Conservation (phyloP, 2,113 vertebrate genomes). For the Oreochromis niloticus region DNA sequence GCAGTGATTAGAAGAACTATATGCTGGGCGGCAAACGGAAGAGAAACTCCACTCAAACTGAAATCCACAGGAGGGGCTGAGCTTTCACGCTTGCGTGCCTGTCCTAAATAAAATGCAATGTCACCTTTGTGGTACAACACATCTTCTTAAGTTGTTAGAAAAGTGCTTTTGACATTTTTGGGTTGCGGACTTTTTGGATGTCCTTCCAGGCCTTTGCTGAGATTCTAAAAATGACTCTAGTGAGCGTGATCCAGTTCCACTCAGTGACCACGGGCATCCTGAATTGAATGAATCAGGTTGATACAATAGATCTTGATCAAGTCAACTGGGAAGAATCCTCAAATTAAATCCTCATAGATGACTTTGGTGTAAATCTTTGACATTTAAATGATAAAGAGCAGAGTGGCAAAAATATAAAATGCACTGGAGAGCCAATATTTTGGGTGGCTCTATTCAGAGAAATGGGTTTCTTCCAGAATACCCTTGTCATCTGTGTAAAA, state of each 20-base stretch:
- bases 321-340: not conserved
- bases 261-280: not conserved
- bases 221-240: not conserved
- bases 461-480: slow-evolving; percentile 55
- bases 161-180: not conserved
- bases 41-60: not conserved
- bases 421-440: slow-evolving; percentile 49
- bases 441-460: slow-evolving; percentile 60
- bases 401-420: slow-evolving; percentile 5
- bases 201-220: not conserved
- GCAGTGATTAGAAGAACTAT: not conserved
- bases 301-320: not conserved
- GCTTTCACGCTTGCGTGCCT: not conserved
- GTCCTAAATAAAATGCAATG: not conserved
- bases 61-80: not conserved
- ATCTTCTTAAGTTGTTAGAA: not conserved
- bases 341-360: not conserved
- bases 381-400: not conserved
- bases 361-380: not conserved
- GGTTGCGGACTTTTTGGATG: not conserved
- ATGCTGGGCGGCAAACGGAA: not conserved
- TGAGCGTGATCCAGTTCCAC: not conserved
- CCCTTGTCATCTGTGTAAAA: slow-evolving; percentile 49
- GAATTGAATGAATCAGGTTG: not conserved
- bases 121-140: not conserved